Evolutionary conservation across 2,113 vertebrate genomes (phyloP).

Genomic region (Calyptommatus sinebrachiatus): DNA sequence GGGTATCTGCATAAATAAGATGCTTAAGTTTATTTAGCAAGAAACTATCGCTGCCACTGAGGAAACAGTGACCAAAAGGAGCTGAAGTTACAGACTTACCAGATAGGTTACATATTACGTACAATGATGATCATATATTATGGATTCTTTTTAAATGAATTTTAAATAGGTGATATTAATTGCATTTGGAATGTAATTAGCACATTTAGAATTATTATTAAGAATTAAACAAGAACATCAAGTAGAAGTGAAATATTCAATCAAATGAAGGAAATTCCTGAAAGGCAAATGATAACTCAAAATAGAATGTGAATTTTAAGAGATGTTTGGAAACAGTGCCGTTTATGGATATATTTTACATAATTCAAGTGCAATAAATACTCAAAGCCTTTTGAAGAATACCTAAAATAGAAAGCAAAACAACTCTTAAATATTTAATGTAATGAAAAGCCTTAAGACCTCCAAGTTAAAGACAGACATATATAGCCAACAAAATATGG

Average conservation of each 20-base stretch:
- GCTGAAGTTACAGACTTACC: too few species aligned
- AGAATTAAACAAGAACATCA: neutral
- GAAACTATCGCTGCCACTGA: too few species aligned
- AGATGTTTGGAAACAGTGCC: neutral
- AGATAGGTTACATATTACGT: too few species aligned
- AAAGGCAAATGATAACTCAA: neutral
- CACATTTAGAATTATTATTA: neutral
- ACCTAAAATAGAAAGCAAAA: constrained; percentile 58
- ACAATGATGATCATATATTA: neutral
- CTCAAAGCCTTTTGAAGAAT: constrained; percentile 62
- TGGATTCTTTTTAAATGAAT: neutral
- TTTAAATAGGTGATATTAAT: neutral
- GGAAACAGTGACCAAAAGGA: too few species aligned
- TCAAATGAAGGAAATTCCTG: neutral
- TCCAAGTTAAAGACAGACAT: constrained; percentile 64
- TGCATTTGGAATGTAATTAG: neutral
- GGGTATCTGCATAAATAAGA: too few species aligned
- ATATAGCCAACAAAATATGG: constrained; percentile 50
- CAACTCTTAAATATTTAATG: constrained; percentile 67
- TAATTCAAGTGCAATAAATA: constrained; percentile 51
- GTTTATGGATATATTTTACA: neutral
- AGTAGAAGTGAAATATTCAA: neutral
- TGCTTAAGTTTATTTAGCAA: too few species aligned
- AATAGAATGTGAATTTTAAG: neutral
- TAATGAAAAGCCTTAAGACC: constrained; percentile 53